phyloP scores from a whole-genome alignment of 2,113 vertebrate species.

The Cathartes aura region DNA sequence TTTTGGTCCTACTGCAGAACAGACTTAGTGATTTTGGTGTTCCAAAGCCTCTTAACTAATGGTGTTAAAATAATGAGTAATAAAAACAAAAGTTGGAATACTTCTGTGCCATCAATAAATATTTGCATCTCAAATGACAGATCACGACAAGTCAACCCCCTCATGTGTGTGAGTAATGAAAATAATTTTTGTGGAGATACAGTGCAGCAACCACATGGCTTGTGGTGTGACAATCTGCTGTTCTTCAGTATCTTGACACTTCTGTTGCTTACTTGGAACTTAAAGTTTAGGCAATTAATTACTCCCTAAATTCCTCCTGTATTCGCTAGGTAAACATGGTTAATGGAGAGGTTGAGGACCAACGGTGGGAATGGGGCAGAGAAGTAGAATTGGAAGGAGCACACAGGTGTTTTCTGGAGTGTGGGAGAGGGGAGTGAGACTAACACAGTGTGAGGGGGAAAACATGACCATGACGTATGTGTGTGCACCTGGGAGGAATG shows the following conservation, averaged over 20 bases:
- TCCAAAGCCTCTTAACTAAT: not conserved
- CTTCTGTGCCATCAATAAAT: slow-evolving; percentile 37
- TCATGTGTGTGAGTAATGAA: slow-evolving; percentile 26
- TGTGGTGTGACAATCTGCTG: slow-evolving; percentile 33
- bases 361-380: not conserved
- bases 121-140: slow-evolving; percentile 37
- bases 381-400: not conserved
- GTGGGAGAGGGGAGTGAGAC: not conserved
- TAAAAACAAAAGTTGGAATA: slow-evolving; percentile 20
- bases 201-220: not conserved
- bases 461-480: not conserved
- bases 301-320: not conserved
- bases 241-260: not conserved
- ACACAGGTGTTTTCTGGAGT: not conserved
- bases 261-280: slow-evolving; percentile 7
- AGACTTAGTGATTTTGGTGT: not conserved
- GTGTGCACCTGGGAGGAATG: not conserved
- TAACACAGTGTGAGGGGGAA: not conserved
- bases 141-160: slow-evolving; percentile 30
- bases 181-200: slow-evolving; percentile 17
- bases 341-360: not conserved
- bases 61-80: slow-evolving; percentile 1
- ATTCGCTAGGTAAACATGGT: not conserved
- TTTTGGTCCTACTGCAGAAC: not conserved
- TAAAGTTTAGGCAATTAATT: not conserved